phyloP scores from a whole-genome alignment of 1,140 invertebrate genomes.

The Bombus fervidus region DNA sequence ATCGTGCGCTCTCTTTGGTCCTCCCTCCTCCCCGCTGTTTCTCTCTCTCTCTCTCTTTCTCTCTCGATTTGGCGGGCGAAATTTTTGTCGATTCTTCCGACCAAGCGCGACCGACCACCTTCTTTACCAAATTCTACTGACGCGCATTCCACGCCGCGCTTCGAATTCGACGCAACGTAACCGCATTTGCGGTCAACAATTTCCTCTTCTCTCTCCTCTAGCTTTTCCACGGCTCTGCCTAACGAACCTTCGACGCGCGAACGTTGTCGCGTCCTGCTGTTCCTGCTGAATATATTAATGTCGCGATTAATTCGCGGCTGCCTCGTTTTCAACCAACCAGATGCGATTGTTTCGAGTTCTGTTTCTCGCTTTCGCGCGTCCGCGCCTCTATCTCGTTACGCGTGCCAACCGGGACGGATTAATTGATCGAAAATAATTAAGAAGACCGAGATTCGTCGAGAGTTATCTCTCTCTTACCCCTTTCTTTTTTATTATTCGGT shows the following conservation, averaged over 20 bases:
- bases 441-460: background rate
- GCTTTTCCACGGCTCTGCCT: too few species aligned
- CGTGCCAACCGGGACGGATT: background rate
- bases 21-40: too few species aligned
- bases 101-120: slow-evolving; percentile 38
- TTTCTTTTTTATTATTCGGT: background rate
- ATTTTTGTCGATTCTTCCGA: slow-evolving; percentile 61
- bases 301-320: background rate
- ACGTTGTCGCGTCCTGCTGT: background rate
- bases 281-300: background rate
- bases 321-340: background rate
- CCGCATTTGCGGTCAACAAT: slow-evolving; percentile 39
- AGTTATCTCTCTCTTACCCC: too few species aligned
- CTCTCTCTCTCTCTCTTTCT: background rate
- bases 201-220: slow-evolving; percentile 4
- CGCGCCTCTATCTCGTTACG: background rate
- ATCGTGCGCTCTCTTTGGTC: background rate
- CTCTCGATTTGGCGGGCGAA: slow-evolving; percentile 59
- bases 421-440: slow-evolving; percentile 10
- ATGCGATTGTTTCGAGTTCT: background rate
- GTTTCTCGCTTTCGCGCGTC: background rate
- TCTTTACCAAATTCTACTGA: slow-evolving; percentile 43
- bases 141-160: background rate
- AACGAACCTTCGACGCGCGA: background rate
- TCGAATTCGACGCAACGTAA: slow-evolving; percentile 33